Evolutionary conservation across 2,113 vertebrate species (phyloP), one percentile per base, ranked within the genome.

Genomic region (Hippocampus mohnikei): DNA sequence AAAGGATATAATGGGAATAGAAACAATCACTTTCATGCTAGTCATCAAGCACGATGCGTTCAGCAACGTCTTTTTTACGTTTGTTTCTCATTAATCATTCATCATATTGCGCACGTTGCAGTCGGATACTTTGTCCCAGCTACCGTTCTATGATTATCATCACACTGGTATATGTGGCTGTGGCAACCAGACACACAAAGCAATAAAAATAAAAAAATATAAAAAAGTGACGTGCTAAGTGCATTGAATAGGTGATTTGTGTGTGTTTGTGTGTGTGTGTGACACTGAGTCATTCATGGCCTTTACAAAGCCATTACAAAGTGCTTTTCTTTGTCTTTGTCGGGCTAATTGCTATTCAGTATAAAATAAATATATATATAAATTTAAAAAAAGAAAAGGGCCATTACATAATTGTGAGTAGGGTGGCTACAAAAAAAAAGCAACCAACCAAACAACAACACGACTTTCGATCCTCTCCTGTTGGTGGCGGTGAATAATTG

Each of bases 401-500:
- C 55, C 46, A 37, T 59, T 58, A 37, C 55, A 58, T 55, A 50
- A 40, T 67, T 66, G 52, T 66, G 33, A 75, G 42, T 42, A 9
- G 40, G 64, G 27, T 33, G 58, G 27, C 29, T 62, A 50, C 75
- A 69, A 63, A 72, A 5, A 69, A 13, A 44, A 74, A 70, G 63
- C 27, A 61, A 40, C 33, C n/a, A 56, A 70, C 29, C 58, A 33
- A 67, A 62, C 37, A 8, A 78, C 27, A 3, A 3, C 25, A 4
- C 41, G 21, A 37, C 41, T 21, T 69, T 80, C 46, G 40, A 71
- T 76, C 70, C 72, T 37, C 44, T 40, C 5, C 12, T 61, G 56
- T 75, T 48, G 23, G 40, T 72, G n/a, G 62, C 67, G 53, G 55
- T 69, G 8, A 80, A 81, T 83, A 53, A 53, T 53, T 66, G 76